Evolutionary conservation across 2,888 invertebrate genomes (phyloP), one percentile per base, ranked within the genome.

Genomic region (Conchocele bisecta): DNA sequence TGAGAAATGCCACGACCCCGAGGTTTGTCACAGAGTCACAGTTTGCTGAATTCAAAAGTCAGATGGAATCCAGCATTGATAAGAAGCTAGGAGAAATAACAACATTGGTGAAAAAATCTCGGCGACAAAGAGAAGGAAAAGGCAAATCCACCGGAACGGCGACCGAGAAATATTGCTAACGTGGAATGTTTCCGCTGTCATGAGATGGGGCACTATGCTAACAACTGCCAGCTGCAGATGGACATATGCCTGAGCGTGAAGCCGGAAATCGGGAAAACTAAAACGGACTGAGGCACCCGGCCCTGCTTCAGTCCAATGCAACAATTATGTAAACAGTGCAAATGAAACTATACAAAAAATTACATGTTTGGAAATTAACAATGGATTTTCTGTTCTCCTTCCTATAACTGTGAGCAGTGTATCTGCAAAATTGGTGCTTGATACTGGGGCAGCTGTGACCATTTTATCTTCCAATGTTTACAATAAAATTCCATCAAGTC

Each of bases 241-340:
- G 33, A 29, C 4, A 53, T 7, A 17, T 9, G 22, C 11, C 11
- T 20, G 33, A 4, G 5, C 33, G 5, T 33, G 31, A 15, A 37
- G 22, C 28, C n/a, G n/a, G n/a, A n/a, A n/a, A n/a, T 13, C 33
- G 31, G 67, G 67, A 41, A 72, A 72, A 72, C 72, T 67, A 63
- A 29, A 13, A 13, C 7, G 31, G 67, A 72, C 72, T 53, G 44
- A 20, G n/a, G 29, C 67, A 28, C 44, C 37, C 67, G 72, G 72
- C 72, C 72, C 48, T n/a, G n/a, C n/a, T n/a, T n/a, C n/a, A n/a
- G n/a, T n/a, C n/a, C n/a, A n/a, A n/a, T n/a, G n/a, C n/a, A n/a
- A n/a, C n/a, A n/a, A n/a, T n/a, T n/a, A n/a, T n/a, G n/a, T n/a
- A n/a, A n/a, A n/a, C n/a, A n/a, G n/a, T n/a, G n/a, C n/a, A n/a